Evolutionary conservation across 2,888 invertebrate species (phyloP).

Genomic region (Ornithoptera priamus): DNA sequence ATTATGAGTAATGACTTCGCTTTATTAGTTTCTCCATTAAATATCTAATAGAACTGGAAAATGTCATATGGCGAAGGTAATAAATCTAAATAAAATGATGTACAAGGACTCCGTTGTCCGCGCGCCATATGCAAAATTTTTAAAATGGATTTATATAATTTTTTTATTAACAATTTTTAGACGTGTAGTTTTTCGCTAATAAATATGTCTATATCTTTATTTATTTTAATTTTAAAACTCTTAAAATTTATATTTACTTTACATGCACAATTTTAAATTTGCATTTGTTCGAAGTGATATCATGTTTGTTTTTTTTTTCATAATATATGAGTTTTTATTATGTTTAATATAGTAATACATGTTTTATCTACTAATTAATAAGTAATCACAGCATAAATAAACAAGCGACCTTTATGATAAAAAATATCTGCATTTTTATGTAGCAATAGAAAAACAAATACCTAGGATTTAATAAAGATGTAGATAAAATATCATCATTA

Average conservation of each 20-base stretch:
- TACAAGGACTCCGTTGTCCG: background rate
- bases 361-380: too few species aligned
- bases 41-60: background rate
- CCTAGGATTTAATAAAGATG: too few species aligned
- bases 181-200: background rate
- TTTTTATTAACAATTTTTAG: background rate
- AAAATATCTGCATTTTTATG: too few species aligned
- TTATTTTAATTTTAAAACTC: background rate
- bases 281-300: background rate
- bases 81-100: background rate
- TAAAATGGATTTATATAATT: background rate
- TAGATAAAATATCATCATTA: too few species aligned
- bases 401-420: too few species aligned
- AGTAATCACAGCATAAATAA: too few species aligned
- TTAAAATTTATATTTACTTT: background rate
- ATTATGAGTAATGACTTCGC: slow-evolving; percentile 8
- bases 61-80: background rate
- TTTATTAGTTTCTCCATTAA: background rate
- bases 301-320: too few species aligned
- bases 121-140: background rate
- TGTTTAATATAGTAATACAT: too few species aligned
- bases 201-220: background rate
- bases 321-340: too few species aligned
- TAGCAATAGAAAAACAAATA: too few species aligned
- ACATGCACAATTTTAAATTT: background rate